Evolutionary conservation across 2,888 invertebrate species (phyloP).

Genomic region (Drosophila koepferae): DNA sequence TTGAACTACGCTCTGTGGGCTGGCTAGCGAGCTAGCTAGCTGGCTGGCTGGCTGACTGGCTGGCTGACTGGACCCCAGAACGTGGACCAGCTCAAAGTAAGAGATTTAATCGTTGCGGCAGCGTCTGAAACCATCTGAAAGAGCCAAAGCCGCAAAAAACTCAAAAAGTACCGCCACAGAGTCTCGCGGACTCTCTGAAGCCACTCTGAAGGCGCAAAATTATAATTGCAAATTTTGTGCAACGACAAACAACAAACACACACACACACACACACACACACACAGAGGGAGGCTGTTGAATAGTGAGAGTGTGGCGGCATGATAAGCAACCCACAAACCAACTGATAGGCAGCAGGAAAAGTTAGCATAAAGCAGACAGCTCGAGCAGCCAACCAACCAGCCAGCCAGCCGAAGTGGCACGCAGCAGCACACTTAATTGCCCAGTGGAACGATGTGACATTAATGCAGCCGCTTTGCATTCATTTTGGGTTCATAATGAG

Average conservation of each 20-base stretch:
- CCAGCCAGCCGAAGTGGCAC: constrained; percentile 42
- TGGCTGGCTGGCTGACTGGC: neutral
- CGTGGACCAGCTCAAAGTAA: constrained; percentile 44
- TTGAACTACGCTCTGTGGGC: constrained; percentile 69
- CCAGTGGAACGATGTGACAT: constrained; percentile 56
- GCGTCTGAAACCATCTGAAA: constrained; percentile 48
- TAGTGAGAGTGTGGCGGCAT: constrained; percentile 79
- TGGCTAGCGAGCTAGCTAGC: constrained; percentile 53
- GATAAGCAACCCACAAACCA: constrained; percentile 58
- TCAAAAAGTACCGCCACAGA: constrained; percentile 68
- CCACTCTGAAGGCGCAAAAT: constrained; percentile 70
- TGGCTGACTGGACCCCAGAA: constrained; percentile 40
- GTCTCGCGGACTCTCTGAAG: constrained; percentile 43
- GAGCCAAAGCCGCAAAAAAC: constrained; percentile 51
- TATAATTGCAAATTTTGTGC: constrained; percentile 78
- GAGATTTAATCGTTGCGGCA: constrained; percentile 67
- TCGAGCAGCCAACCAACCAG: neutral
- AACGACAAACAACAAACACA: constrained; percentile 22
- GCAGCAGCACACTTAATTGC: constrained; percentile 63
- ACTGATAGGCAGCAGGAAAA: constrained; percentile 58
- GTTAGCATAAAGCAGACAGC: constrained; percentile 2
- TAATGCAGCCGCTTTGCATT: constrained; percentile 80
- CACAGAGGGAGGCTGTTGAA: constrained; percentile 12
- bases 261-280: neutral
- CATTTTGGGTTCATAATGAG: constrained; percentile 75